Percentiles rank a stretch among this genome's conserved stretches.
Evolutionary conservation across 2,888 invertebrate genomes (phyloP).

Genomic region (Zygaena filipendulae): DNA sequence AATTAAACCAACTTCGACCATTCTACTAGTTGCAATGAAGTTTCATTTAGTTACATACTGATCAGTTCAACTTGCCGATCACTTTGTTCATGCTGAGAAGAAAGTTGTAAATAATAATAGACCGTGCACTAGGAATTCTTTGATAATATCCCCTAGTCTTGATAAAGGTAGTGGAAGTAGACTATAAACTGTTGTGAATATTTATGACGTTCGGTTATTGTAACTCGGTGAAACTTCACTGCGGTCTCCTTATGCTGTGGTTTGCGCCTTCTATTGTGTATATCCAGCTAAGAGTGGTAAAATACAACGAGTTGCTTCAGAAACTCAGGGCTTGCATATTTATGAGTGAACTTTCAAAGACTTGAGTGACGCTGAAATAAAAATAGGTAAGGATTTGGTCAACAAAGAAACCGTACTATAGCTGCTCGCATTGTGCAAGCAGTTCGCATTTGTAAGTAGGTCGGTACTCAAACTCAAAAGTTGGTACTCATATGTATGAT

Average conservation of each 20-base stretch:
- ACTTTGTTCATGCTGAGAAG: no score
- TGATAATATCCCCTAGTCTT: conserved; percentile 25
- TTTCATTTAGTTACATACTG: no score
- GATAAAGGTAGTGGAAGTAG: conserved; percentile 34
- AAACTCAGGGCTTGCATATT: conserved; percentile 24
- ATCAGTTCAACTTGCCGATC: no score
- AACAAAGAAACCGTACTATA: no score
- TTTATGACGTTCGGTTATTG: conserved; percentile 55
- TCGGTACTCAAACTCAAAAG: no score
- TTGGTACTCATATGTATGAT: no score
- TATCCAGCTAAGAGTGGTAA: conserved; percentile 28
- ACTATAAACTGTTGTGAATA: conserved; percentile 44
- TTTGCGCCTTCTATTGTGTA: conserved; percentile 40
- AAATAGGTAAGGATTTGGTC: no score
- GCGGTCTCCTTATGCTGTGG: conserved; percentile 34
- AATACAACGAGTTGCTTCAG: background rate
- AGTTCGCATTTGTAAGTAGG: no score
- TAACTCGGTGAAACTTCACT: conserved; percentile 41
- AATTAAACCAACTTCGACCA: no score
- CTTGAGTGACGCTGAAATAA: conserved; percentile 56
- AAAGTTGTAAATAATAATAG: no score
- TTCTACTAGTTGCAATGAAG: no score
- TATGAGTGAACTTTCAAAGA: conserved; percentile 50
- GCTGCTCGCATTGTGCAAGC: no score
- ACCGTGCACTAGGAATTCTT: conserved; percentile 20